phyloP scores from a whole-genome alignment of 2,888 invertebrate genomes.

The Pseudococcus jackbeardsleyi region DNA sequence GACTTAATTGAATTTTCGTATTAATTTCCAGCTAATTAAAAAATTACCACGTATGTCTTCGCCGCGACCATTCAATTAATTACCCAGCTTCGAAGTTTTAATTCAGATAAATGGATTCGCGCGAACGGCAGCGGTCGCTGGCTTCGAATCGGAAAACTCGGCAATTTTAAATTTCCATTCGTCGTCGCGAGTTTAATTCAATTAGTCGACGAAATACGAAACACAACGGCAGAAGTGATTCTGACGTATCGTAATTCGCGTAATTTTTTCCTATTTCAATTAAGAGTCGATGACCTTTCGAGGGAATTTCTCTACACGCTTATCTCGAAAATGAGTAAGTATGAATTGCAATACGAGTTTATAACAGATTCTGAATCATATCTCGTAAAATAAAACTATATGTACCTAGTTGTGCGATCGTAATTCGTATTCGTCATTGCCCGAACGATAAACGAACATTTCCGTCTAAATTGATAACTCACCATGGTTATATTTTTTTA shows the following conservation, averaged over 20 bases:
- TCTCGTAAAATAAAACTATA: not conserved
- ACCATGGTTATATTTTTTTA: not conserved
- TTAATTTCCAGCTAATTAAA: not conserved
- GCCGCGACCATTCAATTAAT: not conserved
- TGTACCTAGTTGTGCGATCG: no score
- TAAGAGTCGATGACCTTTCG: slow-evolving; percentile 2
- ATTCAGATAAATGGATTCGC: no score
- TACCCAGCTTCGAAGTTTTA: not conserved
- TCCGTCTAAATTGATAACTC: slow-evolving; percentile 1
- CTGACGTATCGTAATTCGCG: not conserved
- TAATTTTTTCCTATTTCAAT: not conserved
- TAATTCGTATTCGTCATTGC: not conserved
- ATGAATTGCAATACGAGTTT: not conserved
- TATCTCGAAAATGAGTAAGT: slow-evolving; percentile 10
- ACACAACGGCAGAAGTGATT: not conserved
- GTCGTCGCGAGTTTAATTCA: not conserved
- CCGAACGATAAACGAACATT: not conserved
- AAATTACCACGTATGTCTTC: not conserved
- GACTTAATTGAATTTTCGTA: not conserved
- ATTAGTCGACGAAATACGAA: not conserved
- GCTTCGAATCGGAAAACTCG: no score
- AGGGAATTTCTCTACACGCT: not conserved
- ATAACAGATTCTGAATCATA: slow-evolving; percentile 15
- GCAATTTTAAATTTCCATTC: no score
- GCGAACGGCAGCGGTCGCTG: no score